These are phyloP conservation scores for Cheilosia urbana DNA, from an alignment of 2,888 invertebrate genomes.

Conservation along the genomic window DNA sequence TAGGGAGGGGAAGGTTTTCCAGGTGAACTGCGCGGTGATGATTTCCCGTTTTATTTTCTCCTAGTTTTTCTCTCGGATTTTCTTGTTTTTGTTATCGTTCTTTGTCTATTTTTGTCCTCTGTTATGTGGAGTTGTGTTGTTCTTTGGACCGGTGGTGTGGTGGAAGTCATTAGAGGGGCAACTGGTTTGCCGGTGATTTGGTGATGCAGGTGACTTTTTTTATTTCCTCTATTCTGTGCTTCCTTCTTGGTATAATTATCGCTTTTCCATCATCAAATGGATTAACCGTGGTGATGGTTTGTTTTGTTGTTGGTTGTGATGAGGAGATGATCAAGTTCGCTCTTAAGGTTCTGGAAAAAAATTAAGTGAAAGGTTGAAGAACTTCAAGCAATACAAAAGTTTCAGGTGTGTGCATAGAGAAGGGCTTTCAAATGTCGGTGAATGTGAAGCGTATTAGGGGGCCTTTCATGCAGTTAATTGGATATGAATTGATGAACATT, in stretches of 20 bases:
- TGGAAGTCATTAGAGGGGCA: conserved; percentile 62
- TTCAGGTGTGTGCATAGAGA: conserved; percentile 16
- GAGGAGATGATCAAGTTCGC: not conserved
- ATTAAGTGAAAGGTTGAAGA: conserved; percentile 30
- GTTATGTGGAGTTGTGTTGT: conserved; percentile 53
- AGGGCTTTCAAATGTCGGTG: conserved; percentile 1
- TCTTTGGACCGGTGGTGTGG: conserved; percentile 25
- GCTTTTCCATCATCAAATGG: conserved; percentile 54
- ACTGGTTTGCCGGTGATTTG: conserved; percentile 61
- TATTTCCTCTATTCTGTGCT: conserved; percentile 29
- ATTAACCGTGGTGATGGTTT: conserved; percentile 34
- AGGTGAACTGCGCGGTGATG: conserved; percentile 66
- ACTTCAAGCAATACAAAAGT: conserved; percentile 13
- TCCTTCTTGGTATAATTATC: conserved; percentile 54
- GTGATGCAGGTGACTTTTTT: conserved; percentile 65
- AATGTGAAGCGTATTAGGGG: conserved; percentile 5
- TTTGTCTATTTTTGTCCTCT: conserved; percentile 63
- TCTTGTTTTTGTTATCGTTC: conserved; percentile 67
- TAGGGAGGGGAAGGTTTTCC: conserved; percentile 41
- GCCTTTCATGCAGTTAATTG: conserved; percentile 23
- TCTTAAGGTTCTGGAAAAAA: conserved; percentile 8
- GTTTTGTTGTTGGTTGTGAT: conserved; percentile 26
- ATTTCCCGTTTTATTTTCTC: conserved; percentile 66
- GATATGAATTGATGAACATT: conserved; percentile 6
- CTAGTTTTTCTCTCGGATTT: conserved; percentile 44